A percentile compares a stretch with the other conserved stretches of the same genome.
Evolutionary conservation across 2,888 invertebrate species (phyloP).

Genomic region (Amaurobius ferox): DNA sequence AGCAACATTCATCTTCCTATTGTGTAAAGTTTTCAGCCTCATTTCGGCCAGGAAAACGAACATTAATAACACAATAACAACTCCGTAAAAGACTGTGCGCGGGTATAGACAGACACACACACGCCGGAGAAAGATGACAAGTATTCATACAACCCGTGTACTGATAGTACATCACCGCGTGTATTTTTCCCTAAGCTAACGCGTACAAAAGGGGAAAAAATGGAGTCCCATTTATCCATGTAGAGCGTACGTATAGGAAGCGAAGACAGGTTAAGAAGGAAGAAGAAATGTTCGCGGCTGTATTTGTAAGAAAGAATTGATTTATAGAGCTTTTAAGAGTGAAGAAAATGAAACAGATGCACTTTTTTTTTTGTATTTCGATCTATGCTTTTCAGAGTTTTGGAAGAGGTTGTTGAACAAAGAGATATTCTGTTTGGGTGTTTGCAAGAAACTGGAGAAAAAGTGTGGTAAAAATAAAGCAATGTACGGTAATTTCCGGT

Average conservation of each 20-base stretch:
- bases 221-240: slow-evolving; percentile 38
- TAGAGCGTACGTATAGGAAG: slow-evolving; percentile 26
- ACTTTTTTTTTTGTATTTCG: background rate
- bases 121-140: background rate
- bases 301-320: slow-evolving; percentile 36
- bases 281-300: background rate
- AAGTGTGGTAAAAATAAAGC: no score
- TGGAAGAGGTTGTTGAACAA: no score
- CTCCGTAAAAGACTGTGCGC: slow-evolving; percentile 10
- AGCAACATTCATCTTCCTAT: slow-evolving; percentile 40
- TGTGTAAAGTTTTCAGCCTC: slow-evolving; percentile 44
- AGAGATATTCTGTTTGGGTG: no score
- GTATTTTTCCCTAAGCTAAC: background rate
- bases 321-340: slow-evolving; percentile 26
- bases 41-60: slow-evolving; percentile 48
- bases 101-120: background rate
- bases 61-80: slow-evolving; percentile 64
- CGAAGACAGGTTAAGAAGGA: slow-evolving; percentile 21
- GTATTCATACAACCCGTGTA: background rate
- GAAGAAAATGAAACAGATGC: background rate
- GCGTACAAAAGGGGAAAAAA: slow-evolving; percentile 31
- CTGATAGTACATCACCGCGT: slow-evolving; percentile 18
- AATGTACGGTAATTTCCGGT: no score
- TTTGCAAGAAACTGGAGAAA: no score
- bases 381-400: no score